Percentiles rank a stretch among this genome's conserved stretches.
phyloP scores from a whole-genome alignment of 2,888 invertebrate species.

The Siphonodentalium dalli region DNA sequence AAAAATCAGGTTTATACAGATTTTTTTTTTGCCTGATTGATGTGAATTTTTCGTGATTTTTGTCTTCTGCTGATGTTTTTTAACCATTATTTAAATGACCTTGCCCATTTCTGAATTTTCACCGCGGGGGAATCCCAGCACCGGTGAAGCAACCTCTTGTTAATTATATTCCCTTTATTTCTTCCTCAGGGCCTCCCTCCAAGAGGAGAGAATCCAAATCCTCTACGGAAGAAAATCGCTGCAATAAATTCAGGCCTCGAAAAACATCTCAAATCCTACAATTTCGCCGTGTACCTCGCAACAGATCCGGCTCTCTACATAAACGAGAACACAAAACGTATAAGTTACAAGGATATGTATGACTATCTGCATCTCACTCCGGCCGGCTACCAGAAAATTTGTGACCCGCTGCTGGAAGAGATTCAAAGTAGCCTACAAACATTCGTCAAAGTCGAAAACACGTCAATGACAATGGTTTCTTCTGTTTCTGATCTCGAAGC shows the following conservation, averaged over 20 bases:
- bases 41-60: too few relatives aligned
- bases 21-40: too few relatives aligned
- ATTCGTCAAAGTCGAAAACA: slow-evolving; percentile 53
- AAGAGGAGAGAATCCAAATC: slow-evolving; percentile 85
- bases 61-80: too few relatives aligned
- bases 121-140: too few relatives aligned
- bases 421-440: slow-evolving; percentile 52
- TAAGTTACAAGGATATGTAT: slow-evolving; percentile 89
- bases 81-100: too few relatives aligned
- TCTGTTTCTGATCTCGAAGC: slow-evolving; percentile 10
- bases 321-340: slow-evolving; percentile 69
- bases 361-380: slow-evolving; percentile 87
- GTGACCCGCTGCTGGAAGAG: slow-evolving; percentile 60
- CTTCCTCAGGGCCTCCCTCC: slow-evolving; percentile 82
- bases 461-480: slow-evolving; percentile 28
- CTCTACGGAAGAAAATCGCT: slow-evolving; percentile 77
- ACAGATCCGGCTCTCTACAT: slow-evolving; percentile 75
- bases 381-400: slow-evolving; percentile 79
- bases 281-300: slow-evolving; percentile 78
- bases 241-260: slow-evolving; percentile 79
- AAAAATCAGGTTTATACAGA: too few relatives aligned
- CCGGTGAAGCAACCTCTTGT: too few relatives aligned
- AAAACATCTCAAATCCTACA: slow-evolving; percentile 70
- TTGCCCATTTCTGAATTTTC: too few relatives aligned
- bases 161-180: slow-evolving; percentile 8